Percentiles rank a stretch among this genome's conserved stretches.
Evolutionary conservation across 2,797 vertebrate species (phyloP).

Genomic region (Falco naumanni): DNA sequence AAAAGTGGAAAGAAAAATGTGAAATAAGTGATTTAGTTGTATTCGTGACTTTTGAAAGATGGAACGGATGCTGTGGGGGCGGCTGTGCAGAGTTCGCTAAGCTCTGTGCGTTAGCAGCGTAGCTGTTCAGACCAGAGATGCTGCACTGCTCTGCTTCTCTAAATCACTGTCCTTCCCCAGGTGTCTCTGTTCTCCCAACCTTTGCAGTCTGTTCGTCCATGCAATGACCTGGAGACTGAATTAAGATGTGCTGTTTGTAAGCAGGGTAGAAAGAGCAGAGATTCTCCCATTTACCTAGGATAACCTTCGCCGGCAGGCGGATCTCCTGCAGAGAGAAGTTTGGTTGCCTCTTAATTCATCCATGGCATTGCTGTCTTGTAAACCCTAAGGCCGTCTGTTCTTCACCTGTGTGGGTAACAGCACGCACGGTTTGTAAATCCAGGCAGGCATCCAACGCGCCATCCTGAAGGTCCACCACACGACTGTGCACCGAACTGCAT

Average conservation of each 20-base stretch:
- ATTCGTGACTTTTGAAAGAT: background rate
- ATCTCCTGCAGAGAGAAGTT: background rate
- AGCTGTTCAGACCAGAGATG: background rate
- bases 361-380: background rate
- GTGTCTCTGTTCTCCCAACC: background rate
- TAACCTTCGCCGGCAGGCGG: background rate
- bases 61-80: background rate
- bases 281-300: background rate
- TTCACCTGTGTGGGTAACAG: background rate
- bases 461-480: background rate
- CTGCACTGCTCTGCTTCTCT: background rate
- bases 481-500: background rate
- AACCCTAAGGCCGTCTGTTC: conserved; percentile 8
- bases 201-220: background rate
- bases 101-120: background rate
- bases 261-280: background rate
- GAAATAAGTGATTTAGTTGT: background rate
- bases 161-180: background rate
- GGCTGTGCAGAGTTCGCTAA: background rate
- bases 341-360: conserved; percentile 14
- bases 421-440: background rate
- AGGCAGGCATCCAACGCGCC: background rate
- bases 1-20: background rate
- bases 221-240: background rate
- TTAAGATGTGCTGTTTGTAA: background rate